Evolutionary conservation across 2,113 vertebrate species (phyloP), one percentile per base, ranked within the genome.

Genomic region (Sprattus sprattus): DNA sequence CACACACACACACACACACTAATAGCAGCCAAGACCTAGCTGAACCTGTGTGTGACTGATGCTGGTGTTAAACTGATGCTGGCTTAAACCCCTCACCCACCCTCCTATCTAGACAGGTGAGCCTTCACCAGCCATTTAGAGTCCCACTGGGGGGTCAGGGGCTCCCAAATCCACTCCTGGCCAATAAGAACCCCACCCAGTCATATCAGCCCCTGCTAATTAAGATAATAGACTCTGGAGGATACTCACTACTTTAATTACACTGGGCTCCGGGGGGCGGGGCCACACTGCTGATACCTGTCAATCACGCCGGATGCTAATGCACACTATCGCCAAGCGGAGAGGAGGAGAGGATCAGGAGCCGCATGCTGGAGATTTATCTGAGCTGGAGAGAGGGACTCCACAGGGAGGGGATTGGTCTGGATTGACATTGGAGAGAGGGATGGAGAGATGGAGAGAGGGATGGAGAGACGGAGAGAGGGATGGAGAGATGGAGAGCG

Each of bases 261-360:
- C 80, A 20, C 85, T 32, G 9, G 45, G 64, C 16, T 18, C 45
- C 32, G 49, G 1, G 82, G 32, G 32, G 32, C 44, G 71, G 71
- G 71, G 0, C 28, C 28, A 39, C 71, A 39, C 54, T 20, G 32
- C 84, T 83, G 84, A 84, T 54, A 84, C 32, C 85, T 86, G 82
- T 83, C 85, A 88, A 86, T 88, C 85, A 84, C 49, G 4, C 71
- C 52, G 81, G 82, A 71, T 86, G 82, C 57, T 80, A 83, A 78
- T 15, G 28, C 32, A 86, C 71, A 83, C 64, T 75, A 57, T 83
- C 20, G 57, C 49, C 60, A 83, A 86, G 60, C 60, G 82, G 57
- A 83, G 71, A 81, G 28, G 13, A 32, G 25, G 32, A 18, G 75
- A 54, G 25, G 16, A 50, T 39, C 39, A 39, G 39, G 39, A 39